Evolutionary conservation across 1,140 invertebrate genomes (phyloP), one percentile per base, ranked within the genome.

Genomic region (Drusus annulatus): DNA sequence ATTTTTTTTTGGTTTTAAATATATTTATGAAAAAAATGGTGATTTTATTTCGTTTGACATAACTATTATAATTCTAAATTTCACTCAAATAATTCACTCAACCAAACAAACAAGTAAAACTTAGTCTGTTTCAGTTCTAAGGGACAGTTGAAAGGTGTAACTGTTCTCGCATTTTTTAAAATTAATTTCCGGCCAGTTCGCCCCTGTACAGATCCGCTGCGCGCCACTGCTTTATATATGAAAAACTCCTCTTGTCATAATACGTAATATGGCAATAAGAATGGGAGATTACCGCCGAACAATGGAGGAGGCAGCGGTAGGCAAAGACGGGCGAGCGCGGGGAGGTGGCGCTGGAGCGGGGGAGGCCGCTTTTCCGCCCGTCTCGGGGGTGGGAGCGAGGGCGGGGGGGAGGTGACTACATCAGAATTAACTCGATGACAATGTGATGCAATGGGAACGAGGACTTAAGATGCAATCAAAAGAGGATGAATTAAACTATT

Each of bases 251-350:
- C 81, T 82, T 82, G 81, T 82, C 81, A 82, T 82, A 80, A 80
- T 82, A 82, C 81, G 73, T 83, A 83, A 83, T 83, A 81, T 77
- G 80, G 82, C 82, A 81, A 83, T 83, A 83, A 83, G 82, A 83
- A 81, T 81, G 82, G 79, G 73, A 83, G 82, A 83, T 83, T 83
- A 83, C 80, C 13, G 80, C 16, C 52, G 60, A 76, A 83, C 82
- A 83, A 83, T 83, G 65, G 77, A 45, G 15, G 21, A 45, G 71
- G 25, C 52, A 71, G 78, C 73, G 76, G 73, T 77, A 81, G 80
- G 78, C 79, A 45, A 83, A 83, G 82, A 83, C 74, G 79, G 79
- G 73, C 77, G n/a, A 76, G 69, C 19, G 62, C 58, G 63, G 13
- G 36, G 36, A 16, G 23, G 21, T 19, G 15, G 19, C 17, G 36